phyloP scores from a whole-genome alignment of 2,113 vertebrate species.

The Hiodon alosoides region DNA sequence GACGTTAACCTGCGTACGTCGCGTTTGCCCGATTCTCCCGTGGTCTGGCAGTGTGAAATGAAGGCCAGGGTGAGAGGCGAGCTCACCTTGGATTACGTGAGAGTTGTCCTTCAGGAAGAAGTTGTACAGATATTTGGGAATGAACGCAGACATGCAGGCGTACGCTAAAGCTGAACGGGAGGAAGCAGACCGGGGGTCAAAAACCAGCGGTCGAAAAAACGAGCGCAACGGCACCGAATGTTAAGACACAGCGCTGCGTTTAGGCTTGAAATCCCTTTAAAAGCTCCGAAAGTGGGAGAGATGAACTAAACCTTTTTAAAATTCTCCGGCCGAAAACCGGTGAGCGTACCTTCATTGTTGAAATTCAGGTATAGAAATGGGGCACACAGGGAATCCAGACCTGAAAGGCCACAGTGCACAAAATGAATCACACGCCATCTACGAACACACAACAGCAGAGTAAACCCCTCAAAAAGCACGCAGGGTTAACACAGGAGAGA shows the following conservation, averaged over 20 bases:
- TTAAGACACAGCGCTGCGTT: too few relatives aligned
- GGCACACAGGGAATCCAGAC: conserved; percentile 94
- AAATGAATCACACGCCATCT: background rate
- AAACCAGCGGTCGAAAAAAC: background rate
- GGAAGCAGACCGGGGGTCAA: background rate
- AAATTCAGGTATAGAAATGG: conserved; percentile 97
- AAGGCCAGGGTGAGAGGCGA: background rate
- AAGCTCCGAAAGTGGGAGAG: background rate
- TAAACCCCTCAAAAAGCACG: background rate
- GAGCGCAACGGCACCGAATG: background rate
- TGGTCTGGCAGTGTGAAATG: background rate
- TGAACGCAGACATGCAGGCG: conserved; percentile 98
- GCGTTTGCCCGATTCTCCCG: too few relatives aligned
- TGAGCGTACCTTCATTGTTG: conserved; percentile 86
- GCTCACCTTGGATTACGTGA: conserved; percentile 95
- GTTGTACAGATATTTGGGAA: conserved; percentile 97
- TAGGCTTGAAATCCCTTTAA: background rate
- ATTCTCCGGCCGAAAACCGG: too few relatives aligned
- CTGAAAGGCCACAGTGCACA: conserved; percentile 52
- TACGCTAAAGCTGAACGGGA: conserved; percentile 80
- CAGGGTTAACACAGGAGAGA: background rate
- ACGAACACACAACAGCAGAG: background rate
- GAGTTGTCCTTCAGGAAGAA: conserved; percentile 99
- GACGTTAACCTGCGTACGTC: too few relatives aligned
- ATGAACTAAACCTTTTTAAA: too few relatives aligned